Conservation (phyloP, 2,888 invertebrate genomes). For the Lepeophtheirus nordmannii region DNA sequence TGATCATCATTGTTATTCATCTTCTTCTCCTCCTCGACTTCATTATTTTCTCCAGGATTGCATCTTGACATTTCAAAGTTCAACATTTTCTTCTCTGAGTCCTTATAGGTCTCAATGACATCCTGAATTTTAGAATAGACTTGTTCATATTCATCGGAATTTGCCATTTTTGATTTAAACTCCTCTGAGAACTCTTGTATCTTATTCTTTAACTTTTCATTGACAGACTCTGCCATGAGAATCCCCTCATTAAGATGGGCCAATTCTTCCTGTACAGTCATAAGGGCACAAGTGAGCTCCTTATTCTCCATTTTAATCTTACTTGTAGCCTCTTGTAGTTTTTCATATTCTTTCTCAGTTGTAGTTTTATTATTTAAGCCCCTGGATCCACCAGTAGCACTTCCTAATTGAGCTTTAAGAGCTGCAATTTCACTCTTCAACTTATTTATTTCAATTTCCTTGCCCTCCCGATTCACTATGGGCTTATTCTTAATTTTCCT, state of each 20-base stretch:
- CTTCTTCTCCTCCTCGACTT: slow-evolving; percentile 11
- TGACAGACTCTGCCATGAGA: slow-evolving; percentile 28
- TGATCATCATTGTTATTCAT: slow-evolving; percentile 1
- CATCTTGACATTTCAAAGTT: background rate
- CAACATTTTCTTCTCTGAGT: slow-evolving; percentile 15
- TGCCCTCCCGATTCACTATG: slow-evolving; percentile 60
- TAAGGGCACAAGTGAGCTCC: slow-evolving; percentile 50
- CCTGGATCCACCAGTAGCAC: background rate
- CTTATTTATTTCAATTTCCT: slow-evolving; percentile 52
- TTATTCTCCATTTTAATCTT: slow-evolving; percentile 46
- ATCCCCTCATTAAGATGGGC: slow-evolving; percentile 34
- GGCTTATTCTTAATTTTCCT: slow-evolving; percentile 76
- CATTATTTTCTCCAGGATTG: background rate
- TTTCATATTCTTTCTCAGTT: slow-evolving; percentile 5
- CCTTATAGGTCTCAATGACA: slow-evolving; percentile 10
- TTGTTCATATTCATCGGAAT: background rate
- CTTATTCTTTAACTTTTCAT: slow-evolving; percentile 33
- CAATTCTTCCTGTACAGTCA: slow-evolving; percentile 48
- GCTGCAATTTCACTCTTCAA: slow-evolving; percentile 51
- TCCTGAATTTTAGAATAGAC: slow-evolving; percentile 5
- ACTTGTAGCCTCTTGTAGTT: slow-evolving; percentile 39
- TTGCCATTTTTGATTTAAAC: slow-evolving; percentile 25
- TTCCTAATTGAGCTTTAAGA: background rate
- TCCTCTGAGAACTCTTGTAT: slow-evolving; percentile 33
- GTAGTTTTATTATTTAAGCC: no score